Evolutionary conservation across 1,140 invertebrate species (phyloP), one percentile per base, ranked within the genome.

Genomic region (Eupeodes corollae): DNA sequence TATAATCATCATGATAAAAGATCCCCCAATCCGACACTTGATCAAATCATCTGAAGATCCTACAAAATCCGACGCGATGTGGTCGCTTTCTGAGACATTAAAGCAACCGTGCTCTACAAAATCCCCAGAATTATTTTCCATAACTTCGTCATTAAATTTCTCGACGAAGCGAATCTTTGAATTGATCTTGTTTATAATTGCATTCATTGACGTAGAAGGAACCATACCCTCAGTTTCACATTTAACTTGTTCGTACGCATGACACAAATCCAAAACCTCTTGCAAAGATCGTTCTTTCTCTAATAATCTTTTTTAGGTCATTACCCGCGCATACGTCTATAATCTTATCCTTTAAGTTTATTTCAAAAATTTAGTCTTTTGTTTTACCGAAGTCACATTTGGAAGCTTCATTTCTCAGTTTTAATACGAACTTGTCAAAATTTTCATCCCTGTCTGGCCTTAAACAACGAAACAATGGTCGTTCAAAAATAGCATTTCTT

Each of bases 321-420:
- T 15, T 14, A 18, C 50, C 50, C 9, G 21, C 37, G 43, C 52
- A 57, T 42, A 47, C 52, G 34, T 59, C 56, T 16, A 52, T 50
- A 31, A 51, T 44, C 50, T 59, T 52, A 43, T 58, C 52, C 14
- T 54, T 56, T 2, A 58, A 38, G 30, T 49, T 42, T 11, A 53
- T 49, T 2, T 52, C 49, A 5, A 34, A 13, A 15, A 48, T 37
- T 30, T 48, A 33, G 2, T 30, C 40, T 13, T 48, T 48, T 10
- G 47, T 19, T 6, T 47, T 14, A 2, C 48, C 43, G 41, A 57
- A 57, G 6, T 50, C 31, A 42, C 53, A 55, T 39, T 55, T 57
- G 1, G 38, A 33, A 10, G 45, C 32, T 39, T 57, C 53, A 16
- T 55, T n/a, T 21, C 49, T 42, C 8, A 55, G 38, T 26, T 49